Evolutionary conservation across 2,113 vertebrate species (phyloP).

Genomic region (Urocynchramus pylzowi): DNA sequence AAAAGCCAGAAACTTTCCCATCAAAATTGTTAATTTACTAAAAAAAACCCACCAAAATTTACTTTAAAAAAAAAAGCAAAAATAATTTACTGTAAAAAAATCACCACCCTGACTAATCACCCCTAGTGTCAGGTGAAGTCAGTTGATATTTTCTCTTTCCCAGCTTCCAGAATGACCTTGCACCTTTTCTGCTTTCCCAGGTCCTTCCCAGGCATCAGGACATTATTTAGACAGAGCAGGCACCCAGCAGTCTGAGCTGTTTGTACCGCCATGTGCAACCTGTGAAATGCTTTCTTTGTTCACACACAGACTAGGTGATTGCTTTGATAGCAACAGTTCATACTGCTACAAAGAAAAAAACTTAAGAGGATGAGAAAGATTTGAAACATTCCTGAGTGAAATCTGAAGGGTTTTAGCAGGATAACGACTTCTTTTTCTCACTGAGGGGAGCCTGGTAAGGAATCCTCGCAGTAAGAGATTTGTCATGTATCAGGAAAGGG

Average conservation of each 20-base stretch:
- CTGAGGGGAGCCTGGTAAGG: constrained; percentile 31
- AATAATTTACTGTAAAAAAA: not conserved
- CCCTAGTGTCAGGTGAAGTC: not conserved
- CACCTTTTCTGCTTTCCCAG: not conserved
- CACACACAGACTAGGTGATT: not conserved
- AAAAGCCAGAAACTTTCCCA: not conserved
- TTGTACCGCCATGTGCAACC: not conserved
- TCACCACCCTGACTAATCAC: not conserved
- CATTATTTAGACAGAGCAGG: not conserved
- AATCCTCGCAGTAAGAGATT: not conserved
- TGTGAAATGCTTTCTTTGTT: not conserved
- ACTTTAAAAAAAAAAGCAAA: not conserved
- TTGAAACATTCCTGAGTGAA: constrained; percentile 43
- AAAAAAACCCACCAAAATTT: not conserved
- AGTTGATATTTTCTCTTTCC: not conserved
- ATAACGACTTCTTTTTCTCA: constrained; percentile 26
- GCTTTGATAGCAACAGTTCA: constrained; percentile 58
- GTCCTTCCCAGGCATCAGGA: not conserved
- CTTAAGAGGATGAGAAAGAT: constrained; percentile 47
- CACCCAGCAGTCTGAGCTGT: not conserved
- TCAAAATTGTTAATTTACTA: not conserved
- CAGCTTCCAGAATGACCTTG: not conserved
- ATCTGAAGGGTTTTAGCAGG: constrained; percentile 37
- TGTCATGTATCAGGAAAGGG: not conserved
- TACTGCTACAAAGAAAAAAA: constrained; percentile 16